Conservation (phyloP, 2,888 invertebrate species). For the Dorcus hopei region DNA sequence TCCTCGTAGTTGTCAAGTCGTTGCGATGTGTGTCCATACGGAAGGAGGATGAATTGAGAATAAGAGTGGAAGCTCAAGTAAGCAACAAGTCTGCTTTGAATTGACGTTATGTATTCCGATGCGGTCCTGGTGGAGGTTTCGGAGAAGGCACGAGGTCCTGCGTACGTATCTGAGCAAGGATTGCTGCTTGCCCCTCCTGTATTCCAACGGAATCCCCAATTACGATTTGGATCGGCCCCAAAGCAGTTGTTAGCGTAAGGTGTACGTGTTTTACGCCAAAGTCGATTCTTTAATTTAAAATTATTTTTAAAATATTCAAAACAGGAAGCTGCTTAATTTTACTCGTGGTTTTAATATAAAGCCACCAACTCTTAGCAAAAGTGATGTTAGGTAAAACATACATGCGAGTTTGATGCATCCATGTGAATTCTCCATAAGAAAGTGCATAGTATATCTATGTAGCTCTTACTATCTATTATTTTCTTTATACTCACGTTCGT, state of each 20-base stretch:
- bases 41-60: conserved; percentile 65
- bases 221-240: conserved; percentile 76
- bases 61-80: conserved; percentile 75
- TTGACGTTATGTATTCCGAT: conserved; percentile 53
- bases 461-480: no score
- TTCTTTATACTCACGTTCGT: conserved; percentile 52
- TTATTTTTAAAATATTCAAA: no score
- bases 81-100: conserved; percentile 39
- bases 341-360: no score
- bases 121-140: conserved; percentile 62
- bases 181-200: conserved; percentile 54
- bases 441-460: no score
- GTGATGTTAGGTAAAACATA: no score
- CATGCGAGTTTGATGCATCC: no score
- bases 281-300: conserved; percentile 51
- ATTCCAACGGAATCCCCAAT: conserved; percentile 70
- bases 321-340: no score
- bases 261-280: conserved; percentile 69
- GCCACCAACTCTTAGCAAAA: no score
- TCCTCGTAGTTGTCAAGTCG: conserved; percentile 59
- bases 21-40: conserved; percentile 64
- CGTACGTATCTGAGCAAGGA: conserved; percentile 62
- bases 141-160: conserved; percentile 67
- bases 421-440: no score
- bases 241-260: conserved; percentile 50